Evolutionary conservation across 2,113 vertebrate species (phyloP), one percentile per base, ranked within the genome.

Genomic region (Lamprologus callipterus): DNA sequence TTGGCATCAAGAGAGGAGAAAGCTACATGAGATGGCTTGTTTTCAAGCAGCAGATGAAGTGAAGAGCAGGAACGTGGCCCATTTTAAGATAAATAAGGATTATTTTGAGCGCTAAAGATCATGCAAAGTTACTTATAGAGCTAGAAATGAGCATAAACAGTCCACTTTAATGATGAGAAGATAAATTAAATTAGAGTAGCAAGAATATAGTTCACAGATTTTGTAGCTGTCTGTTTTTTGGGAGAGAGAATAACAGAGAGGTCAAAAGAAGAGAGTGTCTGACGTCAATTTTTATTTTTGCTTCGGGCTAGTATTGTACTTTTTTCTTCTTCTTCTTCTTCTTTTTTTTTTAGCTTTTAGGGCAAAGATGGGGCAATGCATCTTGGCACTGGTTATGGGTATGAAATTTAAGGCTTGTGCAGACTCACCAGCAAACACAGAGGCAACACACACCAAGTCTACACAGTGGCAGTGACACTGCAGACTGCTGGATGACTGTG

Each of bases 401-500:
- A 35, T 53, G 81, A 49, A 58, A 53, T 85, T 60, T 60, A 57
- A 88, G 23, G 60, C 26, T 80, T 65, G 83, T 78, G 83, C 57
- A 68, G 33, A 82, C n/a, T 80, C 5, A 58, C 23, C 68, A 75
- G 0, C 40, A 87, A 19, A 82, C 54, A 81, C 73, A 63, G 33
- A 80, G 6, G 40, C 13, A 11, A 79, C 53, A 68, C 23, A 79
- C 47, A 31, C 21, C 0, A 10, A 80, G 35, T 13, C 60, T 40
- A 47, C n/a, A 42, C 53, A 82, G 81, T n/a, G 45, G 40, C 57
- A 65, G 53, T 65, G 80, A 55, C 83, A 23, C 31, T 68, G 80
- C 86, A 65, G 58, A 75, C 85, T 78, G 81, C 83, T 84, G 87
- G 82, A 83, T 16, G 83, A 55, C 81, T 55, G 88, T 47, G 85